These are phyloP conservation scores for Cydia amplana DNA, from an alignment of 1,140 invertebrate species.

Conservation along the genomic window DNA sequence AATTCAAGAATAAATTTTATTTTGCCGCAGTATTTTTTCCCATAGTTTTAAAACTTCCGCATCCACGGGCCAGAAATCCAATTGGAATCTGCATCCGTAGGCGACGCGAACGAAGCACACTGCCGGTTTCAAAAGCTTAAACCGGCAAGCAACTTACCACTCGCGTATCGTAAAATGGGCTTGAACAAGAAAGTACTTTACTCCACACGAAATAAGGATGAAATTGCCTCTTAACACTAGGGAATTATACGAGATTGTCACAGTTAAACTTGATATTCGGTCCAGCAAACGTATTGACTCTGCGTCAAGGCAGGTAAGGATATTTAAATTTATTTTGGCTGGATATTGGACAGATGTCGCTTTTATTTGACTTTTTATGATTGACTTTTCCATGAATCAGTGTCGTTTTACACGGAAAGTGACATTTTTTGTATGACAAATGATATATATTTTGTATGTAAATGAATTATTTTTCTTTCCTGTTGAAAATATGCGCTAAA, in stretches of 20 bases:
- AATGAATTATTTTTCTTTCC: too few species aligned
- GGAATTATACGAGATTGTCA: not conserved
- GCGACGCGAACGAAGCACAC: not conserved
- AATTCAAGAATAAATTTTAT: not conserved
- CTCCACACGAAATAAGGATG: not conserved
- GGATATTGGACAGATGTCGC: not conserved
- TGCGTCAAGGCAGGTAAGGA: not conserved
- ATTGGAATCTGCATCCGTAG: slow-evolving; percentile 1
- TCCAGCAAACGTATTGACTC: slow-evolving; percentile 15
- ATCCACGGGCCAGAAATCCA: not conserved
- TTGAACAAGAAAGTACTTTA: not conserved
- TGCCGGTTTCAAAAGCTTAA: not conserved
- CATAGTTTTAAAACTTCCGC: not conserved
- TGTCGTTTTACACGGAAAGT: not conserved
- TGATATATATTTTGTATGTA: too few species aligned
- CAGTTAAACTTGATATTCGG: not conserved
- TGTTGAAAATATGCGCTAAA: not conserved
- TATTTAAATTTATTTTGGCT: slow-evolving; percentile 11
- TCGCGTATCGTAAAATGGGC: not conserved
- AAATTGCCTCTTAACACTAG: not conserved
- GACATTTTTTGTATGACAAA: too few species aligned
- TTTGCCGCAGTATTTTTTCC: not conserved
- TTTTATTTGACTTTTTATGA: not conserved
- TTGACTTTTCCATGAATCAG: not conserved
- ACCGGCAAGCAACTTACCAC: not conserved